phyloP scores from a whole-genome alignment of 2,113 vertebrate species.

The Condylura cristata region DNA sequence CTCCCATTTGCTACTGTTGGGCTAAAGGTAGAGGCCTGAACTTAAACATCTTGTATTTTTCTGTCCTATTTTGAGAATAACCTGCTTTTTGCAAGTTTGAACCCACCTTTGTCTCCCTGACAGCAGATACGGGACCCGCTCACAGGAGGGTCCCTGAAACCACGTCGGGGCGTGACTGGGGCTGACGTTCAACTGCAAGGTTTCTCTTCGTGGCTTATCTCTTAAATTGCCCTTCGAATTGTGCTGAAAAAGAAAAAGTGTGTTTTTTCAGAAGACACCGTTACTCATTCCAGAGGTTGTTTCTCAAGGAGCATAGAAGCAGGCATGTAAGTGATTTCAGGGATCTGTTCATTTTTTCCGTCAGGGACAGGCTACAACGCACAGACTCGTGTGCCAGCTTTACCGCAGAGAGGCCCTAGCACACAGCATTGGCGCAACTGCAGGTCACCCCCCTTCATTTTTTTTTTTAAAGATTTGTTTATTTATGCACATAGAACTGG shows the following conservation, averaged over 20 bases:
- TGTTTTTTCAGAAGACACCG: not conserved
- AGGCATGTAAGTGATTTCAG: not conserved
- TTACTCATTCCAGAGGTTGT: slow-evolving; percentile 25
- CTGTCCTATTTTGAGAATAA: slow-evolving; percentile 26
- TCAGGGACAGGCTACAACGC: not conserved
- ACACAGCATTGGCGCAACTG: not conserved
- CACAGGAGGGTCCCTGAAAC: not conserved
- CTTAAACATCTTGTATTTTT: not conserved
- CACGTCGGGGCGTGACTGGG: not conserved
- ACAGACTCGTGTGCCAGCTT: not conserved
- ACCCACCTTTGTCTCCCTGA: not conserved
- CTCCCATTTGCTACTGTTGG: not conserved
- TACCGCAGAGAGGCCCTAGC: not conserved
- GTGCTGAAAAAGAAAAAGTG: not conserved
- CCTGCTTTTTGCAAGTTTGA: not conserved
- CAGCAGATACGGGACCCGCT: not conserved
- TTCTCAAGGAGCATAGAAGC: not conserved
- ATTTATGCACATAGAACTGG: no score
- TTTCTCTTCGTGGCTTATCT: not conserved
- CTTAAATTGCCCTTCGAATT: slow-evolving; percentile 33
- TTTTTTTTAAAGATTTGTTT: not conserved
- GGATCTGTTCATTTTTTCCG: not conserved
- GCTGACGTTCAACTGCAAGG: not conserved
- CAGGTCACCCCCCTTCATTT: not conserved
- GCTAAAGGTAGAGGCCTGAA: slow-evolving; percentile 12